Percentiles rank a stretch among this genome's conserved stretches.
These are phyloP conservation scores for Troilus luridus DNA, from an alignment of 2,888 invertebrate species.

Conservation along the genomic window DNA sequence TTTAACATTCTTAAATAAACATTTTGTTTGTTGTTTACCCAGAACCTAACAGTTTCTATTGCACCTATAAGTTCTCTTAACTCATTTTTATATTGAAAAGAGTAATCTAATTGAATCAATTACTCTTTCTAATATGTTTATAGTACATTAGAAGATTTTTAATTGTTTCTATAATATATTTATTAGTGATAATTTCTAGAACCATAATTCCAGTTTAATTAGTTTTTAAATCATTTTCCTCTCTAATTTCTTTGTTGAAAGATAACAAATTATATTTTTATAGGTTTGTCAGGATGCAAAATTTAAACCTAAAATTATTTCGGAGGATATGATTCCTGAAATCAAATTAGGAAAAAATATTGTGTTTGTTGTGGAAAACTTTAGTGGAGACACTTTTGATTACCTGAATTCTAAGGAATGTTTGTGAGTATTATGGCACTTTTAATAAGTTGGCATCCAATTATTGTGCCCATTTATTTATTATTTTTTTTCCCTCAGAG, in stretches of 20 bases:
- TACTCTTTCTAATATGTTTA: not conserved
- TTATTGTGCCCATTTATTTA: not conserved
- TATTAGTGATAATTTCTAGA: too few relatives aligned
- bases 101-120: not conserved
- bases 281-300: conserved; percentile 76
- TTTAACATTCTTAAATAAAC: not conserved
- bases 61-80: not conserved
- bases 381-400: conserved; percentile 81
- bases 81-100: not conserved
- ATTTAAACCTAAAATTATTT: conserved; percentile 77
- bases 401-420: conserved; percentile 77
- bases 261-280: conserved; percentile 62
- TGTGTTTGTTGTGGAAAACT: conserved; percentile 84
- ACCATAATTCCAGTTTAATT: too few relatives aligned
- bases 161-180: too few relatives aligned
- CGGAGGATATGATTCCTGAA: conserved; percentile 71
- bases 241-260: not conserved
- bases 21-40: not conserved
- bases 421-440: conserved; percentile 74
- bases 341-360: conserved; percentile 76
- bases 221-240: too few relatives aligned
- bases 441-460: not conserved
- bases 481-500: conserved; percentile 72
- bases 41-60: not conserved
- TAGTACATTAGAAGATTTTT: not conserved